These are phyloP conservation scores for Channa argus DNA, from an alignment of 2,113 vertebrate genomes.

Conservation along the genomic window DNA sequence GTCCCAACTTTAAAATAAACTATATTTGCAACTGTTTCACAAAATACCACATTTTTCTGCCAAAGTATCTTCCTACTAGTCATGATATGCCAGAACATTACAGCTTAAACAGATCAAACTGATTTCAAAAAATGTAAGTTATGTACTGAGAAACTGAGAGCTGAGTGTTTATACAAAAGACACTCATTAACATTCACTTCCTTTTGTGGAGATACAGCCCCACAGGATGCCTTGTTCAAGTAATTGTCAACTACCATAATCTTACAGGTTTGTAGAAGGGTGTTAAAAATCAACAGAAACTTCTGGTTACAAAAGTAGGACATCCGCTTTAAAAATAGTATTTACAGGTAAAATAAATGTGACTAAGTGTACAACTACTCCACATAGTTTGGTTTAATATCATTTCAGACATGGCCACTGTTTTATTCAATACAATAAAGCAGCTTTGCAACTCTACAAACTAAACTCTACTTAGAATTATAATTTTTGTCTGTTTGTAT, in stretches of 20 bases:
- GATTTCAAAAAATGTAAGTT: slow-evolving; percentile 65
- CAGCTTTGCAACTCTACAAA: too few species aligned
- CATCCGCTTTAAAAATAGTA: slow-evolving; percentile 30
- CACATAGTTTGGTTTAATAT: too few species aligned
- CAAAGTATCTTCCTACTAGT: not conserved
- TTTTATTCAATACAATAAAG: too few species aligned
- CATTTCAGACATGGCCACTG: too few species aligned
- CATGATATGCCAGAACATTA: slow-evolving; percentile 3
- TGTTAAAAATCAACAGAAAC: slow-evolving; percentile 78
- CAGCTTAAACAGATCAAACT: slow-evolving; percentile 30
- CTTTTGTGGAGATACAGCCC: slow-evolving; percentile 61
- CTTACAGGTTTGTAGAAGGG: slow-evolving; percentile 12
- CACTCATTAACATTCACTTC: slow-evolving; percentile 83
- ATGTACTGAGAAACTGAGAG: slow-evolving; percentile 41
- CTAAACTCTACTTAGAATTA: too few species aligned
- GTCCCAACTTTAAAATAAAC: not conserved
- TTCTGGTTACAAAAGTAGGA: slow-evolving; percentile 50
- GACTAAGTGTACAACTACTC: too few species aligned
- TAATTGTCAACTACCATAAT: slow-evolving; percentile 74
- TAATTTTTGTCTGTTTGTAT: too few species aligned
- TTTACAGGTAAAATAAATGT: not conserved
- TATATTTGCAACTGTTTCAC: not conserved
- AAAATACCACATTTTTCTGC: slow-evolving; percentile 3
- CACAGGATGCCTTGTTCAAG: slow-evolving; percentile 57
- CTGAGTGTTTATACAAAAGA: slow-evolving; percentile 76